Percentiles rank a stretch among this genome's conserved stretches.
These are phyloP conservation scores for Gorsachius goisagi DNA, from an alignment of 2,113 vertebrate genomes.

Conservation along the genomic window DNA sequence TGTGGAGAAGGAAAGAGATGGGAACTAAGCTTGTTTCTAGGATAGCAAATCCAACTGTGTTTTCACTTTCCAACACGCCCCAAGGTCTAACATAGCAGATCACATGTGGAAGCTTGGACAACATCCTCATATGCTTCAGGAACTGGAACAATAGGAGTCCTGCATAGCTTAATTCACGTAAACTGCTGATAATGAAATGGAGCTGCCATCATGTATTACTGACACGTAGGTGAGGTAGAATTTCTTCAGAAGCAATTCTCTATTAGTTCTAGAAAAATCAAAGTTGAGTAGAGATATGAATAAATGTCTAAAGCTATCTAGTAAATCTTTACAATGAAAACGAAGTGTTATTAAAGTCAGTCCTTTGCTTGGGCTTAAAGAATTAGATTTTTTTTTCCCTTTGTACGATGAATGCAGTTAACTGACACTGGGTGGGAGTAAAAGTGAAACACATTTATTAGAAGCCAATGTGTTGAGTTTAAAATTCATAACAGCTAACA, in stretches of 20 bases:
- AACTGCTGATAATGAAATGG: background rate
- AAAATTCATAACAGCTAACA: background rate
- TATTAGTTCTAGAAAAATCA: background rate
- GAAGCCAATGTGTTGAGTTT: background rate
- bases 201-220: background rate
- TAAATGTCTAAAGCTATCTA: background rate
- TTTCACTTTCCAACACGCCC: background rate
- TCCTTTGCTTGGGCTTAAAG: background rate
- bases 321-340: background rate
- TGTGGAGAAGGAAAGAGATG: slow-evolving; percentile 57
- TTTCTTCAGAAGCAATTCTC: background rate
- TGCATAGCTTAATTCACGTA: background rate
- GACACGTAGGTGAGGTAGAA: background rate
- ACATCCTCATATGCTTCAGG: background rate
- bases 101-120: background rate
- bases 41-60: background rate
- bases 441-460: background rate
- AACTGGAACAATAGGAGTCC: background rate
- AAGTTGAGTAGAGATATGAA: background rate
- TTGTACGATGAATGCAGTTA: background rate
- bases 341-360: background rate
- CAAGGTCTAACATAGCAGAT: background rate
- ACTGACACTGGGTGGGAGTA: background rate
- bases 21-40: background rate
- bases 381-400: background rate